Percentiles rank a stretch among this genome's conserved stretches.
phyloP scores from a whole-genome alignment of 1,140 invertebrate species.

The Hirudo medicinalis region DNA sequence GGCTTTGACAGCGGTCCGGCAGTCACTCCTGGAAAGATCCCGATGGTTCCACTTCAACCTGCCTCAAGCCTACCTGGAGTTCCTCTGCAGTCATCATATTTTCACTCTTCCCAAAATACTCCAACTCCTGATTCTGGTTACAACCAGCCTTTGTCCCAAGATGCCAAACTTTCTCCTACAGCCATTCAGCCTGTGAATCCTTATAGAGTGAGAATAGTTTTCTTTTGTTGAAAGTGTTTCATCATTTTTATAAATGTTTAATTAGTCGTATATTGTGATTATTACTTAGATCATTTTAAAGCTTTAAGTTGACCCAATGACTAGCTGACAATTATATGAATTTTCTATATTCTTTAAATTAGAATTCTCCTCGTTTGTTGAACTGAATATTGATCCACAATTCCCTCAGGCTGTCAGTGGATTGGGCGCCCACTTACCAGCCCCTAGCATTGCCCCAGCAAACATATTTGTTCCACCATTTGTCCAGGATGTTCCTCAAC shows the following conservation, averaged over 20 bases:
- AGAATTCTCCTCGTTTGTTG: neutral
- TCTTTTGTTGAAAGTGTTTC: neutral
- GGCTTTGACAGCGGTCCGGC: no score
- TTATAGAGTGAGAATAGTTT: neutral
- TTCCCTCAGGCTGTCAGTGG: neutral
- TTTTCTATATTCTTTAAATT: neutral
- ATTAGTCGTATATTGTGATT: no score
- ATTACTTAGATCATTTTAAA: no score
- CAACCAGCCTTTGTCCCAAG: neutral
- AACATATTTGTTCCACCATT: neutral
- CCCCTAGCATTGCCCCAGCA: neutral
- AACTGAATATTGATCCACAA: neutral
- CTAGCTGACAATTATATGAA: no score
- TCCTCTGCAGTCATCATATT: no score
- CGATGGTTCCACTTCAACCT: no score
- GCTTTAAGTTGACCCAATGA: no score
- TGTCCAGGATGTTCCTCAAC: neutral
- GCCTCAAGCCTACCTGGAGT: no score
- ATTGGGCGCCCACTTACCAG: neutral
- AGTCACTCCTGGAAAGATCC: no score
- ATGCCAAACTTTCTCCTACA: neutral
- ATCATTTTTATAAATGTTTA: no score
- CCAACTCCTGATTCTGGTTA: no score
- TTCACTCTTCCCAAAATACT: no score
- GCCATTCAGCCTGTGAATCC: neutral